Evolutionary conservation across 2,113 vertebrate genomes (phyloP).

Genomic region (Poeciliopsis occidentalis): DNA sequence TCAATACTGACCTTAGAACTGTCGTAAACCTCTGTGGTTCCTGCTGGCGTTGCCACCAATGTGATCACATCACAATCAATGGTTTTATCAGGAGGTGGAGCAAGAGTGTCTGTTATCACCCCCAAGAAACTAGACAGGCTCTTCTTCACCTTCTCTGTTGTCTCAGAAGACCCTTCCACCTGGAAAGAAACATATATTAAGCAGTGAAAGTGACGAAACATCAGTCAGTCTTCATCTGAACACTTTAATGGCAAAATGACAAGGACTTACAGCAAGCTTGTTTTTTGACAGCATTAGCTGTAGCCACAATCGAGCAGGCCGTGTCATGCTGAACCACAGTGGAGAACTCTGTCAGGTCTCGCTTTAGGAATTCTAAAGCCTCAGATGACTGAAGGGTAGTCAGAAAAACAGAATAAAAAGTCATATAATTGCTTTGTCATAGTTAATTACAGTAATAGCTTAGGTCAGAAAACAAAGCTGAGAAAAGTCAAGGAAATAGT

Average conservation of each 20-base stretch:
- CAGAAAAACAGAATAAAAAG: not conserved
- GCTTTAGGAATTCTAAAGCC: constrained; percentile 94
- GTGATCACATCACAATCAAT: constrained; percentile 98
- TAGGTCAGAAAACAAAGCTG: too few relatives aligned
- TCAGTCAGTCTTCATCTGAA: not conserved
- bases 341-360: constrained; percentile 94
- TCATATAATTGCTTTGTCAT: not conserved
- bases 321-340: constrained; percentile 98
- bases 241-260: not conserved
- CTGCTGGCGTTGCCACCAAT: constrained; percentile 91
- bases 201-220: not conserved
- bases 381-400: constrained; percentile 86
- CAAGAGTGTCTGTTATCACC: constrained; percentile 95
- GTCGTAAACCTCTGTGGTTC: constrained; percentile 95
- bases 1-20: constrained; percentile 87
- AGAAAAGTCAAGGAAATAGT: too few relatives aligned
- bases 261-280: constrained; percentile 86
- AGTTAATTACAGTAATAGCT: too few relatives aligned
- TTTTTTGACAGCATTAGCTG: constrained; percentile 92
- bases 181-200: constrained; percentile 42
- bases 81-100: constrained; percentile 95
- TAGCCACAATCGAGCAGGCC: constrained; percentile 94
- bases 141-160: constrained; percentile 95
- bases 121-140: constrained; percentile 94
- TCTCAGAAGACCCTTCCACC: constrained; percentile 90